Base-by-base conservation (phyloP, 1,140 invertebrate genomes). In the Penaeus chinensis region DNA sequence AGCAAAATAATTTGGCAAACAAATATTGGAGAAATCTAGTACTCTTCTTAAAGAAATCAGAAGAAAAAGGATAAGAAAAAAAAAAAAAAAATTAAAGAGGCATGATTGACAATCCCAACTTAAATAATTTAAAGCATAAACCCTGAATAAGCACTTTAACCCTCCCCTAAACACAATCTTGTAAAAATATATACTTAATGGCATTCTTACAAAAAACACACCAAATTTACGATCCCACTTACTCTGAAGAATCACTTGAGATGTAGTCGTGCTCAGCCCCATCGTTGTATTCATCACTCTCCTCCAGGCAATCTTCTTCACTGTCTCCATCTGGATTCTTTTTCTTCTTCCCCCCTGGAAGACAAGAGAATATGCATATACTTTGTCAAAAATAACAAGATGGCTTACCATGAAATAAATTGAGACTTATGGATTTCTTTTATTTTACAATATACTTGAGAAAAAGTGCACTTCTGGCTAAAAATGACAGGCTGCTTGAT, bases 251-350 rank as follows among this genome's bases (percentile, higher is more conserved):
- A 74, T 90, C 89, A 84, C 88, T 87, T 18, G 84, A 89, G 61
- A 89, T 89, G n/a, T 90, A 90, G 61, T 90, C 89, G 47, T 90
- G 89, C 61, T 90, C 89, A 47, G 89, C 89, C 27, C 89, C 89
- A 79, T 90, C 89, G 81, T 90, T 71, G 32, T 84, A 89, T 47
- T 90, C 89, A 65, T 90, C 89, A 80, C 89, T 90, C 84, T 90
- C 89, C 54, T 90, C 89, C 19, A 86, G 77, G 54, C 89, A 90
- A 69, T 88, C 86, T 13, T 88, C 85, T 62, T 89, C 89, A 76
- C 84, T 89, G 18, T 90, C 87, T 22, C 89, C 89, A 69, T 88
- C 89, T 19, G 80, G 42, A 22, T 47, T 88, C 65, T 89, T 90
- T 37, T 78, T 87, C 42, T 89, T 89, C 80, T 85, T 85, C 18